phyloP scores from a whole-genome alignment of 2,888 invertebrate genomes.

The Heliconius hortense region DNA sequence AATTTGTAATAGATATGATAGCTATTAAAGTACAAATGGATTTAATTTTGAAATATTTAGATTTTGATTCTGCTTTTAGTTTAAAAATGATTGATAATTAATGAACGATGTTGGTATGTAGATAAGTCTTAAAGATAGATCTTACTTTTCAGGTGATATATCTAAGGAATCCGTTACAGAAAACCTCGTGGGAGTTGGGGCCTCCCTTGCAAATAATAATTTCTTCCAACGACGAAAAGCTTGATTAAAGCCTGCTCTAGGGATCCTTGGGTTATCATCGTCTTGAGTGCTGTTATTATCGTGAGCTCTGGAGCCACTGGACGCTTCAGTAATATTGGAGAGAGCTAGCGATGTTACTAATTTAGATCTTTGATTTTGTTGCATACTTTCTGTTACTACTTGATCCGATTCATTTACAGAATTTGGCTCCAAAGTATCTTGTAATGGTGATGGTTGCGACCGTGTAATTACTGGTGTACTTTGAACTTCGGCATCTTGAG shows the following conservation, averaged over 20 bases:
- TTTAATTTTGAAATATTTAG: not conserved
- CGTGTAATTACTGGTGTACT: slow-evolving; percentile 21
- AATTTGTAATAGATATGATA: not conserved
- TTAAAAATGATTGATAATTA: not conserved
- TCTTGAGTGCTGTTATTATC: slow-evolving; percentile 43
- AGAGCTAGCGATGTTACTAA: slow-evolving; percentile 18
- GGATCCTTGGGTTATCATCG: slow-evolving; percentile 51
- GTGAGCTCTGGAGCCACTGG: slow-evolving; percentile 29
- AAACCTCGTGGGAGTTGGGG: slow-evolving; percentile 47
- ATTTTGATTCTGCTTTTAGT: not conserved
- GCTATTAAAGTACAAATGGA: not conserved
- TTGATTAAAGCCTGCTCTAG: slow-evolving; percentile 60
- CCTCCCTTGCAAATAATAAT: slow-evolving; percentile 52
- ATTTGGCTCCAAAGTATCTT: slow-evolving; percentile 18
- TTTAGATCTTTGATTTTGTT: slow-evolving; percentile 17
- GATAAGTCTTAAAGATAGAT: not conserved
- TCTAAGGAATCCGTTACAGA: slow-evolving; percentile 55
- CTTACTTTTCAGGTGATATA: slow-evolving; percentile 56
- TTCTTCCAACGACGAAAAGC: slow-evolving; percentile 62
- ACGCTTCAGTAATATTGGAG: slow-evolving; percentile 37
- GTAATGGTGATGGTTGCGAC: not conserved
- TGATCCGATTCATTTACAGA: slow-evolving; percentile 19
- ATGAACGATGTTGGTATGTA: not conserved
- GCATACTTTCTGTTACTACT: slow-evolving; percentile 18
- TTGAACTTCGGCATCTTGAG: slow-evolving; percentile 29